These are phyloP conservation scores for Cathartes aura DNA, from an alignment of 2,113 vertebrate species.

Conservation along the genomic window DNA sequence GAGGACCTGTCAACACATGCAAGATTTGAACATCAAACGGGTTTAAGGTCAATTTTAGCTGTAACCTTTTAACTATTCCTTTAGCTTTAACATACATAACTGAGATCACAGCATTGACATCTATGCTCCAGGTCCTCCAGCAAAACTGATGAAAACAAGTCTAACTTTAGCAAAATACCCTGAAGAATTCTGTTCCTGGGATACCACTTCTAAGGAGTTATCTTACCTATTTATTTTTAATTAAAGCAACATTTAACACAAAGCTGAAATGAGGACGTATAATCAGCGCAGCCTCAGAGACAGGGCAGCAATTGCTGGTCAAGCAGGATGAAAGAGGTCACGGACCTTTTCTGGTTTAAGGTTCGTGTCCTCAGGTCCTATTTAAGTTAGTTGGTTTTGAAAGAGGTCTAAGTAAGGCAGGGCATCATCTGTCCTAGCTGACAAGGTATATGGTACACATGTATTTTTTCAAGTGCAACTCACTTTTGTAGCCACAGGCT, in stretches of 20 bases:
- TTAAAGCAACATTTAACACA: slow-evolving; percentile 10
- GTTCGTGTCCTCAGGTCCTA: background rate
- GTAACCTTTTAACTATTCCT: slow-evolving; percentile 52
- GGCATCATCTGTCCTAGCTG: background rate
- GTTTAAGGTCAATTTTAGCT: slow-evolving; percentile 38
- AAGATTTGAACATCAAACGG: slow-evolving; percentile 33
- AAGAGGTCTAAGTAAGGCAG: background rate
- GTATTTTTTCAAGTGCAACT: background rate
- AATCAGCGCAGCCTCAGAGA: background rate
- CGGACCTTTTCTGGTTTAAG: background rate
- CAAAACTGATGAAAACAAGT: slow-evolving; percentile 9
- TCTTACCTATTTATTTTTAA: slow-evolving; percentile 41
- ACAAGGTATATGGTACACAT: background rate
- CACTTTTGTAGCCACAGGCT: background rate
- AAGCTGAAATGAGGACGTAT: background rate
- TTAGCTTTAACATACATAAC: slow-evolving; percentile 21
- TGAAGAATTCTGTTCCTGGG: background rate
- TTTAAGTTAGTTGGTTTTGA: background rate
- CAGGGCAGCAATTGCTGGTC: background rate
- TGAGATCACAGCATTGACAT: slow-evolving; percentile 16
- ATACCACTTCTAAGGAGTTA: background rate
- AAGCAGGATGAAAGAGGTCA: slow-evolving; percentile 5
- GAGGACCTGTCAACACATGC: slow-evolving; percentile 53
- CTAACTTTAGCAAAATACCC: background rate
- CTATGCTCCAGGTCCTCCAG: background rate